phyloP scores from a whole-genome alignment of 1,140 invertebrate genomes.

The Polypedilum pembai region DNA sequence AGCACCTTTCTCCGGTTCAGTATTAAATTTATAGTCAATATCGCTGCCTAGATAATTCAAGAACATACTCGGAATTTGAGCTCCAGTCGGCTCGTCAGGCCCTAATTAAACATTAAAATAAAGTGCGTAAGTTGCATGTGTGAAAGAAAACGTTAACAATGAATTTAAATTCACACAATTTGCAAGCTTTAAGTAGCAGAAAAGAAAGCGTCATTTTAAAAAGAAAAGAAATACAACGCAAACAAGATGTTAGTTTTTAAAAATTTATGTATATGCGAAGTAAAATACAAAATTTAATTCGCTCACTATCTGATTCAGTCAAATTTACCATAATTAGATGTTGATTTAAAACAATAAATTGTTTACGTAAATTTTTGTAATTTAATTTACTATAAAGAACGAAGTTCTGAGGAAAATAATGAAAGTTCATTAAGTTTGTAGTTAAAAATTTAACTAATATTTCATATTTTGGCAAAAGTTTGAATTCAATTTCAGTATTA shows the following conservation, averaged over 20 bases:
- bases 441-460: too few relatives aligned
- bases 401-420: too few relatives aligned
- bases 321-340: too few relatives aligned
- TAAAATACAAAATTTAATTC: neutral
- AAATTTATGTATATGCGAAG: neutral
- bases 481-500: too few relatives aligned
- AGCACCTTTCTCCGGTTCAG: conserved; percentile 75
- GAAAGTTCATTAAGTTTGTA: too few relatives aligned
- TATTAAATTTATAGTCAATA: conserved; percentile 81
- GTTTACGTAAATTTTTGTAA: too few relatives aligned
- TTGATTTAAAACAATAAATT: too few relatives aligned
- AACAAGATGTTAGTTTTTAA: neutral
- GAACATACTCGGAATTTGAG: conserved; percentile 78
- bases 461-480: too few relatives aligned
- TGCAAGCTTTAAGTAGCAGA: neutral
- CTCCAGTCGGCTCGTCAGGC: conserved; percentile 71
- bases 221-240: neutral
- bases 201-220: neutral
- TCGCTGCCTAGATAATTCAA: conserved; percentile 71
- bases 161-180: neutral
- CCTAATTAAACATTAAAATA: conserved; percentile 40
- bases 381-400: too few relatives aligned
- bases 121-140: too few relatives aligned
- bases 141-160: too few relatives aligned
- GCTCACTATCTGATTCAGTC: too few relatives aligned